Conservation (phyloP, 1,140 invertebrate genomes). For the Choristoneura fumiferana region DNA sequence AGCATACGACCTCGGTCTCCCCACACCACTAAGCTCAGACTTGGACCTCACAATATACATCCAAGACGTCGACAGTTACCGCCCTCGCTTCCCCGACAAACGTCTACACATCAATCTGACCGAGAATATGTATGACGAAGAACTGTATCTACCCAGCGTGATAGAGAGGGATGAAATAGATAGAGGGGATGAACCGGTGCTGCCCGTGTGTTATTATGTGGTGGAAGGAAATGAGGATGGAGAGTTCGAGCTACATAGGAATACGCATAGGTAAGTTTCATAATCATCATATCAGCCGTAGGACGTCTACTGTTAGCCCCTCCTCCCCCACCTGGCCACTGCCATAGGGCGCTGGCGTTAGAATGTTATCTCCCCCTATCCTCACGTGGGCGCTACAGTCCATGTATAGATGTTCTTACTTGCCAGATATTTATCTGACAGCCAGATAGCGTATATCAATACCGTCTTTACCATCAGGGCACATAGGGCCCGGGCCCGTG, state of each 20-base stretch:
- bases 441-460: too few relatives aligned
- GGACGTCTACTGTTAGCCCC: too few relatives aligned
- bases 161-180: conserved; percentile 92
- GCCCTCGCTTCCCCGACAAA: conserved; percentile 91
- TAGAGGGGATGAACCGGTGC: conserved; percentile 85
- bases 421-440: too few relatives aligned
- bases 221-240: conserved; percentile 87
- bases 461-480: too few relatives aligned
- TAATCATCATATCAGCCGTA: too few relatives aligned
- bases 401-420: too few relatives aligned
- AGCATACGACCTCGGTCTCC: conserved; percentile 92
- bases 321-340: too few relatives aligned
- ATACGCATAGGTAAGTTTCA: conserved; percentile 83
- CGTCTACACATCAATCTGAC: conserved; percentile 87
- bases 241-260: conserved; percentile 86
- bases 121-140: conserved; percentile 87
- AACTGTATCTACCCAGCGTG: conserved; percentile 86
- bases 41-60: conserved; percentile 94
- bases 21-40: conserved; percentile 91
- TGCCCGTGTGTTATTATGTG: conserved; percentile 93
- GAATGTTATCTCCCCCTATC: too few relatives aligned
- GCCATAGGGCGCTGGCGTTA: too few relatives aligned
- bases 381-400: too few relatives aligned
- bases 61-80: conserved; percentile 92
- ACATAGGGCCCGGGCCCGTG: too few relatives aligned